Conservation (phyloP, 2,797 vertebrate genomes). For the Clarias laeviceps region DNA sequence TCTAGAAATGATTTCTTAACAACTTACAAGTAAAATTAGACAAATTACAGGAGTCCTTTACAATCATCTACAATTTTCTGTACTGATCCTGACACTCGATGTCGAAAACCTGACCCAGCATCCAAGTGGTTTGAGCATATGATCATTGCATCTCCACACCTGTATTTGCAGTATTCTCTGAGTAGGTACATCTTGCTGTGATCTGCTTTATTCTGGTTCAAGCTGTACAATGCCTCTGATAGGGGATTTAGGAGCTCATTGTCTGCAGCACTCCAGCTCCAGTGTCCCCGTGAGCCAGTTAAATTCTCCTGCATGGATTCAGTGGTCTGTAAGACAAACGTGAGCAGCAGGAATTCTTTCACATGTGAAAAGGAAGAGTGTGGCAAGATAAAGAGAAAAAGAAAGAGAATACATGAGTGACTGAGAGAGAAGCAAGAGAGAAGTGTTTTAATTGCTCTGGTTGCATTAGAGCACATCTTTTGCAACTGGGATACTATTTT, state of each 20-base stretch:
- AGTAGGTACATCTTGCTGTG: neutral
- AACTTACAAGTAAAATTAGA: neutral
- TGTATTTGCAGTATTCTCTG: conserved; percentile 6
- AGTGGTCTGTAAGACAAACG: conserved; percentile 67
- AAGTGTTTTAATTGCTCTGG: conserved; percentile 9
- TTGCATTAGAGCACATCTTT: conserved; percentile 36
- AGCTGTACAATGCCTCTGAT: conserved; percentile 38
- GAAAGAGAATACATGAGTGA: conserved; percentile 31
- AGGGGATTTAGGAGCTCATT: conserved; percentile 73
- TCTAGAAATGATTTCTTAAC: neutral
- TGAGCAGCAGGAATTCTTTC: conserved; percentile 61
- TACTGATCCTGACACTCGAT: neutral
- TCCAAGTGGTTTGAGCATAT: neutral
- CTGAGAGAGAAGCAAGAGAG: conserved; percentile 8
- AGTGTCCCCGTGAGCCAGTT: conserved; percentile 74
- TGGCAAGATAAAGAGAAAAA: neutral
- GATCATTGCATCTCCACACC: neutral
- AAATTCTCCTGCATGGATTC: conserved; percentile 57
- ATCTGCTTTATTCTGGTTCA: neutral
- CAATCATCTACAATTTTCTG: too few relatives aligned
- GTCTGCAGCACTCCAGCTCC: conserved; percentile 72
- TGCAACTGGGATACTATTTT: conserved; percentile 5
- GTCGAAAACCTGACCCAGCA: neutral
- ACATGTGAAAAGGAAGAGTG: neutral
- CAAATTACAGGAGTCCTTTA: neutral